Percentiles rank a stretch among this genome's conserved stretches.
phyloP scores from a whole-genome alignment of 2,113 vertebrate genomes.

The Herpailurus yagouaroundi region DNA sequence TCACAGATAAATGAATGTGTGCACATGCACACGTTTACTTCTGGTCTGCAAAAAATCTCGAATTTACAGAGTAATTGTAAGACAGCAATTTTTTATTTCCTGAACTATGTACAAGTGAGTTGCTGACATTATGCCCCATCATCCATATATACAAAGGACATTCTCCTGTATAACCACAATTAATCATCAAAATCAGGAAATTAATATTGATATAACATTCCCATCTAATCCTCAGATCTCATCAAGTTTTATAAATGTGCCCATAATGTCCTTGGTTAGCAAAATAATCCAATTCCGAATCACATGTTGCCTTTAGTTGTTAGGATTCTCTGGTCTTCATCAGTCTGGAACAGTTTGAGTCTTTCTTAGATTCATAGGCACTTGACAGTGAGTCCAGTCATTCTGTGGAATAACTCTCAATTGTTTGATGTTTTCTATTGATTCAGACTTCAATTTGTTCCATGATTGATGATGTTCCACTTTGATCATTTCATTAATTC shows the following conservation, averaged over 20 bases:
- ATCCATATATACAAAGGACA: neutral
- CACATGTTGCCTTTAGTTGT: neutral
- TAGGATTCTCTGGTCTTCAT: neutral
- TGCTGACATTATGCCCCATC: neutral
- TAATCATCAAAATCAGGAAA: constrained; percentile 13
- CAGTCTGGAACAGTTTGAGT: neutral
- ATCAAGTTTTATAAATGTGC: neutral
- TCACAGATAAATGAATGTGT: neutral
- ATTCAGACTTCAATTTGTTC: constrained; percentile 7
- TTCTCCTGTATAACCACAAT: neutral
- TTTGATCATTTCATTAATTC: constrained; percentile 35
- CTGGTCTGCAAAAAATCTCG: constrained; percentile 35
- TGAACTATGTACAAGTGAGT: neutral
- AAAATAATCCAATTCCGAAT: constrained; percentile 1
- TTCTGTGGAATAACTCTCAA: neutral
- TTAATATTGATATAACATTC: neutral
- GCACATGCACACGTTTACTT: neutral
- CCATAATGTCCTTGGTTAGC: neutral
- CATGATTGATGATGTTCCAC: neutral
- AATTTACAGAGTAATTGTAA: neutral
- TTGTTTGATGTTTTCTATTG: constrained; percentile 10
- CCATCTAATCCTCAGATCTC: neutral
- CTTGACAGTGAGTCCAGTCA: neutral
- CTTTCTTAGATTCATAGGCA: neutral
- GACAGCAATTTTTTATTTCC: neutral